Evolutionary conservation across 2,113 vertebrate species (phyloP), one percentile per base, ranked within the genome.

Genomic region (Corythornis madagascariensis): DNA sequence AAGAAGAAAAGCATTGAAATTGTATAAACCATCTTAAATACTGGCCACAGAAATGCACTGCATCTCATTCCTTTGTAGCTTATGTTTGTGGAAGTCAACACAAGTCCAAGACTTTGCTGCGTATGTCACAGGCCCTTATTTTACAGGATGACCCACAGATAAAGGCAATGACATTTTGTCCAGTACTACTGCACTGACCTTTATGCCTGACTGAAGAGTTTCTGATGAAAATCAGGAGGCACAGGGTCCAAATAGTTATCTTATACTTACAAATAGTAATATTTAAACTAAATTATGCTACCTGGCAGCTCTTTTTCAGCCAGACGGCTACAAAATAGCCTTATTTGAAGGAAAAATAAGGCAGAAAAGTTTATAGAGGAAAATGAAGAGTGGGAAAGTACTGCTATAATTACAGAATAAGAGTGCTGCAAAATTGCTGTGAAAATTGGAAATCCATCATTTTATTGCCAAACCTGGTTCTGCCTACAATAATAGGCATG

Each of bases 381-480:
- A 91, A 91, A 89, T 16, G 25, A 76, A 92, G 43, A 86, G 42
- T 60, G 50, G 33, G 63, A 66, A 95, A 81, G 29, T 55, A 64
- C 48, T 69, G 40, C 21, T 74, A 60, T 88, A 80, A 88, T 89
- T 86, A 71, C 42, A 25, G 78, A 92, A 61, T 64, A 83, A 87
- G 24, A 86, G 35, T 56, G 26, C 43, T 92, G n/a, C 45, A 73
- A 92, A 91, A 89, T 72, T 67, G 47, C 79, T 80, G n/a, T 57
- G 75, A 92, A 93, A 94, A 96, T 67, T 74, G 63, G 84, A 95
- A 96, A 94, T 92, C 67, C 69, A 60, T 93, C 56, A 83, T 89
- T 88, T 91, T 94, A 88, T 89, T 94, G 78, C 87, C 85, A 95
- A 93, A 89, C 26, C 19, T 86, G 28, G 29, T 72, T 92, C 92